These are phyloP conservation scores for Sebastes aleutianus DNA, from an alignment of 2,797 vertebrate genomes.

Conservation along the genomic window DNA sequence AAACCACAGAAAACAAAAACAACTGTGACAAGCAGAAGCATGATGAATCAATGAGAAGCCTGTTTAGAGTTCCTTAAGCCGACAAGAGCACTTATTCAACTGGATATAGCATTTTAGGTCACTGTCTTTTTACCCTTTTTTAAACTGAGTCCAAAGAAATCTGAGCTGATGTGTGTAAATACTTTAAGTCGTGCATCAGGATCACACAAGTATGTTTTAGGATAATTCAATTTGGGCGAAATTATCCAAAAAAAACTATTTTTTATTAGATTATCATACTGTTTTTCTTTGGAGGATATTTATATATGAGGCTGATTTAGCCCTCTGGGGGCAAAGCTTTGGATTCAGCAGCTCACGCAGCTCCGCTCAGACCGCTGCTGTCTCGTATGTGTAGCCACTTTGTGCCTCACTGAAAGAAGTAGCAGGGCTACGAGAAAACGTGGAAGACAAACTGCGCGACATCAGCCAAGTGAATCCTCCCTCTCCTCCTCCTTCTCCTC, in stretches of 20 bases:
- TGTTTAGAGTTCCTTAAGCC: conserved; percentile 37
- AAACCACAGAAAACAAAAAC: conserved; percentile 58
- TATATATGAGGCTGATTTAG: conserved; percentile 30
- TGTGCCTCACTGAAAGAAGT: conserved; percentile 54
- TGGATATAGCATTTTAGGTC: not conserved
- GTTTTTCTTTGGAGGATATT: conserved; percentile 6
- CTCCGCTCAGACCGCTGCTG: conserved; percentile 32
- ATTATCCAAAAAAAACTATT: not conserved
- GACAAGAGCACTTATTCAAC: conserved; percentile 33
- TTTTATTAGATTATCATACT: not conserved
- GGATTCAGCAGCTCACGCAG: conserved; percentile 43
- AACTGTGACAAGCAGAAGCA: conserved; percentile 55
- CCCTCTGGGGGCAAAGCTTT: conserved; percentile 24
- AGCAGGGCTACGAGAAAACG: conserved; percentile 66
- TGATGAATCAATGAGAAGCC: conserved; percentile 51
- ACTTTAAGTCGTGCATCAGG: not conserved
- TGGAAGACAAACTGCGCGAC: conserved; percentile 64
- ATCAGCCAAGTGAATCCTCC: conserved; percentile 67
- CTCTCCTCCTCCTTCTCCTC: conserved; percentile 37
- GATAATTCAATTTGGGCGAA: conserved; percentile 1
- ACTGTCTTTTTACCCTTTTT: not conserved
- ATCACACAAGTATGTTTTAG: conserved; percentile 3
- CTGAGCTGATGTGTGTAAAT: not conserved
- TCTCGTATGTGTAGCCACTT: conserved; percentile 47
- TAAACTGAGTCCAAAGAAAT: not conserved